phyloP scores from a whole-genome alignment of 1,140 invertebrate genomes.

The Aphaenogaster floridana region DNA sequence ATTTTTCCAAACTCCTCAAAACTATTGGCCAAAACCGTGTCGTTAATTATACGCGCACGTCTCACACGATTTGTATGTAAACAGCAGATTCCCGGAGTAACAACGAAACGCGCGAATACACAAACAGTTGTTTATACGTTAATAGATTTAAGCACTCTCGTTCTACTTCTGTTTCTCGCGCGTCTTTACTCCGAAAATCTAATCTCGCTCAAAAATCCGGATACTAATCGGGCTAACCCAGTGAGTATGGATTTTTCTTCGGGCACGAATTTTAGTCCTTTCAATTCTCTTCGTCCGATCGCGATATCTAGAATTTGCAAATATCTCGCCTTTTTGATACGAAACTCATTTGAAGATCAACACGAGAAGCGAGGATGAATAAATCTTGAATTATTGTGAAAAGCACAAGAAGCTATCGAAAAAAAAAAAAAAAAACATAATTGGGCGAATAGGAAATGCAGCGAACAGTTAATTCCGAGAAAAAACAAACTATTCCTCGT shows the following conservation, averaged over 20 bases:
- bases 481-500: neutral
- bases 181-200: neutral
- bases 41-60: neutral
- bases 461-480: neutral
- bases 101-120: neutral
- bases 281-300: no score
- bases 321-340: neutral
- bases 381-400: neutral
- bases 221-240: neutral
- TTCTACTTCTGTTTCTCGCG: neutral
- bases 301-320: neutral
- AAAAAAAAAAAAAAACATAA: neutral
- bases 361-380: neutral
- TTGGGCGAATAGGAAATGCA: neutral
- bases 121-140: neutral
- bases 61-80: neutral
- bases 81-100: neutral
- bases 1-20: slow-evolving; percentile 20
- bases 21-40: neutral
- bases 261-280: neutral
- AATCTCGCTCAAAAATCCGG: neutral
- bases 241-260: neutral
- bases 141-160: neutral
- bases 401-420: neutral
- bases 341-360: neutral